Conservation (phyloP, 2,888 invertebrate species). For the Ptychoptera contaminata region DNA sequence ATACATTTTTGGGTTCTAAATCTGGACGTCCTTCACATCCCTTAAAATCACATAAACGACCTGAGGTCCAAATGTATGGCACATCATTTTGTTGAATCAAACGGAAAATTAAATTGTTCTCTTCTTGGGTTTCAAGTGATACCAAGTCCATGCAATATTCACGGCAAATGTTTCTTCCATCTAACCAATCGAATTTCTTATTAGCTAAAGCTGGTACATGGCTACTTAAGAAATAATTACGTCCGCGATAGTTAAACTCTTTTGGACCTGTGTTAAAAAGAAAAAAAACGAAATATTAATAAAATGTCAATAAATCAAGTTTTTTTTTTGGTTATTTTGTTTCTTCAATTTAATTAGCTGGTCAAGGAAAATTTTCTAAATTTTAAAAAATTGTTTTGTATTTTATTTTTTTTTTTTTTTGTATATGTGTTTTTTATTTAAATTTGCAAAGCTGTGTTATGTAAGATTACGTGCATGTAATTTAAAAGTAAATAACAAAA, state of each 20-base stretch:
- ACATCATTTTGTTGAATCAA: slow-evolving; percentile 78
- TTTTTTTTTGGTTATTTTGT: not conserved
- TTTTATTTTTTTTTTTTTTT: too few species aligned
- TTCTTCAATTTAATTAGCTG: not conserved
- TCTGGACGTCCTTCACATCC: slow-evolving; percentile 78
- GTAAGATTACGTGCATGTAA: too few species aligned
- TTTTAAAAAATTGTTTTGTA: too few species aligned
- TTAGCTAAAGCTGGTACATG: slow-evolving; percentile 64
- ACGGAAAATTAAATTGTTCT: slow-evolving; percentile 78
- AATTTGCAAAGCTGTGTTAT: too few species aligned
- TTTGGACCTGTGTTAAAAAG: slow-evolving; percentile 56
- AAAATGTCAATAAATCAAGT: not conserved
- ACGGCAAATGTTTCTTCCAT: slow-evolving; percentile 78
- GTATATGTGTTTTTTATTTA: too few species aligned
- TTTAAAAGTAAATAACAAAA: too few species aligned
- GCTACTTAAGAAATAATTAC: slow-evolving; percentile 77
- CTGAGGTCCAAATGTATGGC: slow-evolving; percentile 88
- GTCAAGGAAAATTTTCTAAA: too few species aligned
- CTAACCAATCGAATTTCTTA: slow-evolving; percentile 77
- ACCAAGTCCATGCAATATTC: slow-evolving; percentile 90
- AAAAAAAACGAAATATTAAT: slow-evolving; percentile 8
- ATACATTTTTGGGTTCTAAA: slow-evolving; percentile 68
- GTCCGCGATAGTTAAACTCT: slow-evolving; percentile 74
- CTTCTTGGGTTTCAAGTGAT: slow-evolving; percentile 76
- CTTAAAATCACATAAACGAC: slow-evolving; percentile 83